Evolutionary conservation across 2,888 invertebrate genomes (phyloP), one percentile per base, ranked within the genome.

Genomic region (Copidosoma aretas): DNA sequence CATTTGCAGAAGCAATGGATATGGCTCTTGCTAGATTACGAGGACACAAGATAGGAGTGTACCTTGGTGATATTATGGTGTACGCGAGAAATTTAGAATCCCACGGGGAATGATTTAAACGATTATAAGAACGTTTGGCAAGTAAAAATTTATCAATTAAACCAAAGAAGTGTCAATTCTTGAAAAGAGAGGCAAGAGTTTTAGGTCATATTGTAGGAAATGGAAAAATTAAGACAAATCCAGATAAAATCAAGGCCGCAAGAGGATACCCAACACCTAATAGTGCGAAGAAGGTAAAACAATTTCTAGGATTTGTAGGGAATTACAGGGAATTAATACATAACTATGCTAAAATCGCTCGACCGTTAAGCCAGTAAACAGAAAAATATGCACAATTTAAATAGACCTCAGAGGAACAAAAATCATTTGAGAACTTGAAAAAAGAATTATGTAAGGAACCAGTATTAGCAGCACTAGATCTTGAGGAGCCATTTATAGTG

Each of bases 311-410:
- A 10, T 3, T 59, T 19, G 22, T 15, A 21, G 54, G 60, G 5
- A 64, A 68, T 21, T 68, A 68, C 24, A 21, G 68, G 10, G 19
- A 59, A 4, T 68, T 68, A n/a, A 68, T 68, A 25, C 17, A 25
- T 51, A 39, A 64, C 19, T 64, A 59, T 15, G 21, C 64, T 14
- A 52, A 39, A 32, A 24, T 39, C 17, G 52, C 68, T 54, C 68
- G 3, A 25, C 64, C 10, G 58, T 57, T 1, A 32, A 60, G 43
- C 19, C 64, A 12, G 24, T 68, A 43, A 68, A 64, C n/a, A n/a
- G n/a, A n/a, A 57, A 64, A 68, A 19, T n/a, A 52, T 10, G 41
- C 21, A 8, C 8, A 2, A 5, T 19, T 59, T 19, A 43, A 21
- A 14, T 59, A 39, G 43, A n/a, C 15, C 8, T 15, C 21, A 8